phyloP scores from a whole-genome alignment of 2,888 invertebrate species.

The Drosophila gaucha region DNA sequence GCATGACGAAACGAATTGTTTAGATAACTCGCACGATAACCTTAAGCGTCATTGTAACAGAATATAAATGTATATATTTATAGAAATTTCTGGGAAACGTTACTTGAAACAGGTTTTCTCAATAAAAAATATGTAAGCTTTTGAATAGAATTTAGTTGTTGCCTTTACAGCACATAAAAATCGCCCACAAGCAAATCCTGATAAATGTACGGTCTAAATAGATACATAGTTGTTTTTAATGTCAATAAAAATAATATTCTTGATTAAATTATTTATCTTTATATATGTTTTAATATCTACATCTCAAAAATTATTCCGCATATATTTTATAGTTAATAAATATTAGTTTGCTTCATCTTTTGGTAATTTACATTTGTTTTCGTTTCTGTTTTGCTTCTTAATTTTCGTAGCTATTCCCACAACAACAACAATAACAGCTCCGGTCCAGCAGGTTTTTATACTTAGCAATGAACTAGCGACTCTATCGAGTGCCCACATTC shows the following conservation, averaged over 20 bases:
- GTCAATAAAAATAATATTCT: too few species aligned
- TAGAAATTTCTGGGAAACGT: not conserved
- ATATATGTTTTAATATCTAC: too few species aligned
- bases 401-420: conserved; percentile 21
- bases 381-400: conserved; percentile 39
- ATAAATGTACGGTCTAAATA: too few species aligned
- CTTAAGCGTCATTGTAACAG: not conserved
- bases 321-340: not conserved
- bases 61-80: not conserved
- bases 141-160: not conserved
- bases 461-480: conserved; percentile 8
- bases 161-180: not conserved
- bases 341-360: not conserved
- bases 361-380: not conserved
- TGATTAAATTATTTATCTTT: not conserved
- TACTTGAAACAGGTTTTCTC: conserved; percentile 6
- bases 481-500: conserved; percentile 2
- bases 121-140: not conserved
- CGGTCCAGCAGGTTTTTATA: conserved; percentile 51
- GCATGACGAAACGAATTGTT: conserved; percentile 7
- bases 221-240: not conserved
- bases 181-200: not conserved
- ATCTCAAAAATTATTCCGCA: too few species aligned
- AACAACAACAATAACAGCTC: conserved; percentile 35
- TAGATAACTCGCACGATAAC: conserved; percentile 6